Conservation (phyloP, 2,888 invertebrate genomes). For the Lepidonotus clava region DNA sequence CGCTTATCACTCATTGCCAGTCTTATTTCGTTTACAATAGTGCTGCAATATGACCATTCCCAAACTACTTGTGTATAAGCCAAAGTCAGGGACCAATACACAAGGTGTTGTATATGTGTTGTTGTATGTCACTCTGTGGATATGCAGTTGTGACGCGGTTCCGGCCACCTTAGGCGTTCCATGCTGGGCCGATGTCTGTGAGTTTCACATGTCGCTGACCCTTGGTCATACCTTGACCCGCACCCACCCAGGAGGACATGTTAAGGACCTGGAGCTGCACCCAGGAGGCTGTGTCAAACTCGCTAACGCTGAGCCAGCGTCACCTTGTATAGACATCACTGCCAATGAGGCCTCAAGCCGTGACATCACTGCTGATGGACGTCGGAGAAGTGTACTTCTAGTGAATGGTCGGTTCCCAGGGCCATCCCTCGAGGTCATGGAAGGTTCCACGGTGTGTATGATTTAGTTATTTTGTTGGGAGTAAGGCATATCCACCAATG, state of each 20-base stretch:
- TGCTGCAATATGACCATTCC: too few species aligned
- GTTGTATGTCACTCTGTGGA: too few species aligned
- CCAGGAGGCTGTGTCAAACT: background rate
- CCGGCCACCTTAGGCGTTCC: background rate
- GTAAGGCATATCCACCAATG: background rate
- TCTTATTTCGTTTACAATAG: too few species aligned
- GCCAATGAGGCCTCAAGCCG: background rate
- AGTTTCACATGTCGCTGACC: background rate
- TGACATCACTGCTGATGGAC: slow-evolving; percentile 70
- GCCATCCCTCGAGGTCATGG: slow-evolving; percentile 69
- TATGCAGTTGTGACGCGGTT: background rate
- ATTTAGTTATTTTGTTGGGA: background rate
- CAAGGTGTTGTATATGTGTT: too few species aligned
- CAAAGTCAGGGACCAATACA: too few species aligned
- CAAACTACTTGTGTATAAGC: too few species aligned
- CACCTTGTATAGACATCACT: background rate
- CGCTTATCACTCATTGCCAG: too few species aligned
- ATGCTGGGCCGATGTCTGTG: background rate
- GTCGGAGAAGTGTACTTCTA: slow-evolving; percentile 66
- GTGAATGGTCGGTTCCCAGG: slow-evolving; percentile 71
- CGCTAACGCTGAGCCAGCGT: background rate
- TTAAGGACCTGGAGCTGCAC: background rate
- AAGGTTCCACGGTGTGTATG: slow-evolving; percentile 58
- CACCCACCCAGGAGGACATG: background rate
- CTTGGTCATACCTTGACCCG: background rate